Base-by-base conservation (phyloP, 2,797 vertebrate genomes). In the Linurgus olivaceus region DNA sequence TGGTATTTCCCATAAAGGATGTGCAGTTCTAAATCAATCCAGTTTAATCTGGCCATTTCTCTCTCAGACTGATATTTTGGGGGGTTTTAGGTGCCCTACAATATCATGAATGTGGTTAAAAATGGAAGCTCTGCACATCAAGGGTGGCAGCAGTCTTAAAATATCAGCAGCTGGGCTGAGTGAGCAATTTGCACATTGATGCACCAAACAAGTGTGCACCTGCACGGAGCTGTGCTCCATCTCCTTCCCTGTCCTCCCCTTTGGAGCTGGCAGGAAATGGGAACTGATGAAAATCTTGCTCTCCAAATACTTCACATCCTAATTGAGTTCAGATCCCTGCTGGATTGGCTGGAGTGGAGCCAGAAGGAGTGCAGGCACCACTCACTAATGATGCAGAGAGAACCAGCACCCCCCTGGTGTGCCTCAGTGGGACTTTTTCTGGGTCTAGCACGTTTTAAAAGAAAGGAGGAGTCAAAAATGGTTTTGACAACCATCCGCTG, bases 131-230 rank as follows among this genome's bases (percentile, higher is more conserved):
- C 80, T 85, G 28, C 21, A 6, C 6, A 9, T 57, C 19, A 33
- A 66, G 51, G 59, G 29, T 86, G 54, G 10, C 42, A 65, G 6
- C 35, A 37, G 25, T 59, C 87, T 73, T 84, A 90, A 95, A 94
- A 94, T 88, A 88, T 0, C 94, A 93, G 77, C 82, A 96, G 79
- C 95, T 94, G 93, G 68, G 55, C 90, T 84, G 84, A 83, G 87
- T 45, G 77, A 79, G 84, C 91, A 87, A 48, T 96, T 93, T 72
- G 51, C 77, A 51, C 75, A 65, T 55, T 68, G 44, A 85, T 72
- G 28, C 57, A 61, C 44, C 35, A 78, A 33, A 71, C 10, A 7
- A 88, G 62, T 17, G 13, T 75, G 85, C 89, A 96, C 94, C 85
- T 96, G 95, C 89, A 72, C 42, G 61, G 17, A 33, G 2, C 79